Base-by-base conservation (phyloP, 2,113 vertebrate species). In the Vanacampus margaritifer region DNA sequence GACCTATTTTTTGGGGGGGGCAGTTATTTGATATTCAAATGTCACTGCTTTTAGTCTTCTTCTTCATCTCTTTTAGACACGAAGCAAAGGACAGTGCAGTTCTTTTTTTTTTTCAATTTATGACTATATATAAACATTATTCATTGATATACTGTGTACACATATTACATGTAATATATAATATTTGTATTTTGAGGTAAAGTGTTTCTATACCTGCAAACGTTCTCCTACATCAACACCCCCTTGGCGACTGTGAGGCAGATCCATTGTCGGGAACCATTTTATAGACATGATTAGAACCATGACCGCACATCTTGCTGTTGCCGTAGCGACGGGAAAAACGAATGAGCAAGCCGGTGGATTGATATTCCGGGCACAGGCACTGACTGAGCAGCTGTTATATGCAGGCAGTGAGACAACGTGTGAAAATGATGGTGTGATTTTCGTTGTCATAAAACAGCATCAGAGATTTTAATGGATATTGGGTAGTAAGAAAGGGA, bases 271-370 rank as follows among this genome's bases (percentile, higher is more conserved):
- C 39, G 36, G 59, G 57, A 75, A 82, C 71, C 83, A 74, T 85
- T 83, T 83, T 71, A 50, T 70, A 72, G 72, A 76, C 32, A 68
- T 68, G 19, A 16, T 56, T 67, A 35, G 84, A 86, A 89, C 70
- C 78, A 87, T 90, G 88, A 89, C 82, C 50, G 24, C 68, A 84
- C 86, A 86, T 32, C 69, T 86, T 84, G 68, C 79, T 87, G 89
- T 90, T 90, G 84, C 88, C 72, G 84, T 87, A 73, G 88, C 9
- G 53, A 90, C 59, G 32, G 65, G 68, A 79, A 67, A 77, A 61
- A 79, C 77, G 79, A 86, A 84, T 51, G 37, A 5, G 36, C 58
- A 23, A 26, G 64, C 79, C 69, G 71, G 64, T 62, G 62, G 84
- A 87, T 88, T 88, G 68, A 88, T 81, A 90, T 89, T 89, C 87